These are phyloP conservation scores for Erebia ligea DNA, from an alignment of 2,888 invertebrate species.

Conservation along the genomic window DNA sequence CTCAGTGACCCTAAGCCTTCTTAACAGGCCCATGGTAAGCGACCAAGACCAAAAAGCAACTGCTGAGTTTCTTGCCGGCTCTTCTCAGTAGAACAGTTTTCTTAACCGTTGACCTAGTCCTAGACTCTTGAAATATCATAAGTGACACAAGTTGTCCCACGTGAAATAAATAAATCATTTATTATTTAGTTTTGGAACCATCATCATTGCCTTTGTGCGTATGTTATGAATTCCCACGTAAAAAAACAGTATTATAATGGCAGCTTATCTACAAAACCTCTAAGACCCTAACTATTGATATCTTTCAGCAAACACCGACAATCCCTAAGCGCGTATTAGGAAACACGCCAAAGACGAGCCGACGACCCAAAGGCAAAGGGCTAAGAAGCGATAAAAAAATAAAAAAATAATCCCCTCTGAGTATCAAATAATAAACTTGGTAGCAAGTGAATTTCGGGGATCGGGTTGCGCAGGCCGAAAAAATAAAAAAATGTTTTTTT, in stretches of 20 bases:
- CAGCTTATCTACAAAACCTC: constrained; percentile 4
- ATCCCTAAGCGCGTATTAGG: constrained; percentile 63
- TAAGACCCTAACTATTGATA: constrained; percentile 29
- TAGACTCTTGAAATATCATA: no score
- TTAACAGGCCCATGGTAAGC: no score
- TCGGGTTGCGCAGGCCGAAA: constrained; percentile 70
- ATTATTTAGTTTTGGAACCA: no score
- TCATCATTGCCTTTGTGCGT: not conserved
- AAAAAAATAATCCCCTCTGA: constrained; percentile 64
- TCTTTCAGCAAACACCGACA: constrained; percentile 56
- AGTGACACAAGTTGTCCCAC: no score
- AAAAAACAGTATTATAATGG: not conserved
- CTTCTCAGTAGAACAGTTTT: no score
- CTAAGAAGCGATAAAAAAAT: constrained; percentile 49
- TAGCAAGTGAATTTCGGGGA: constrained; percentile 81
- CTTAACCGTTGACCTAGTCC: no score
- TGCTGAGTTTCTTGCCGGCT: no score
- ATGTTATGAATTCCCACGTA: not conserved
- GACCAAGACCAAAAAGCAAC: no score
- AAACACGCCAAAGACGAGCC: constrained; percentile 73
- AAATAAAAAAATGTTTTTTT: constrained; percentile 64
- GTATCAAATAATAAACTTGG: constrained; percentile 83
- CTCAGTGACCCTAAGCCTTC: no score
- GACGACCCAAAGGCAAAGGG: constrained; percentile 54
- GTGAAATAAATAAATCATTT: no score